phyloP scores from a whole-genome alignment of 2,797 vertebrate genomes.

The Anabas testudineus region DNA sequence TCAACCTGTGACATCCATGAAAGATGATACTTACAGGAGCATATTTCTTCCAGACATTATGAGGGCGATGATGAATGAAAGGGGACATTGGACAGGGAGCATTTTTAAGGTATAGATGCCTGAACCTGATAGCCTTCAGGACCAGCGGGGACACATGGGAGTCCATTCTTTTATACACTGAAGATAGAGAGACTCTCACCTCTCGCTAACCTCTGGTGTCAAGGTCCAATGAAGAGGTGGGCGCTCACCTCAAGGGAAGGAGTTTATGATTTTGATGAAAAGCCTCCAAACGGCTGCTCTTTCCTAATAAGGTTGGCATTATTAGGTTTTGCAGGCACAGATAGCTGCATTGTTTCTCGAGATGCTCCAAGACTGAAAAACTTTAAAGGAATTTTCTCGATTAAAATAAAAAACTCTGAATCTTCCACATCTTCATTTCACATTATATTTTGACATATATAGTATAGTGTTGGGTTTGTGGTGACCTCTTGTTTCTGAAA shows the following conservation, averaged over 20 bases:
- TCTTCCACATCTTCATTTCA: constrained; percentile 29
- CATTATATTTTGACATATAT: constrained; percentile 9
- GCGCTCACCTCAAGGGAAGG: constrained; percentile 27
- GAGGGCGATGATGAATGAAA: constrained; percentile 84
- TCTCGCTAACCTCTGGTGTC: constrained; percentile 77
- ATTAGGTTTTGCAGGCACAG: constrained; percentile 40
- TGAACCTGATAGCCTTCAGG: constrained; percentile 80
- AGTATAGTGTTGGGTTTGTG: constrained; percentile 35
- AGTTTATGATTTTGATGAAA: constrained; percentile 76
- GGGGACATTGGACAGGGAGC: constrained; percentile 62
- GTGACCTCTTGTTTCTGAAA: constrained; percentile 38
- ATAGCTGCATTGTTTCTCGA: constrained; percentile 16
- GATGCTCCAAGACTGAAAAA: constrained; percentile 23
- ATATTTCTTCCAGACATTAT: constrained; percentile 84
- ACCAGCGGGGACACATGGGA: constrained; percentile 57
- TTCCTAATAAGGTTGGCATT: constrained; percentile 43
- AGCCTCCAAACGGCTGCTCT: constrained; percentile 37
- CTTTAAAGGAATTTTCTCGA: constrained; percentile 10
- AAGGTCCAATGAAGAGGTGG: constrained; percentile 55
- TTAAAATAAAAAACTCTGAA: constrained; percentile 31
- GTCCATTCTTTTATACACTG: constrained; percentile 59
- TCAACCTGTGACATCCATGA: constrained; percentile 79
- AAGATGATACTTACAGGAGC: constrained; percentile 78
- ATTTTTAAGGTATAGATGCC: constrained; percentile 71
- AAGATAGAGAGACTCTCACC: constrained; percentile 80